Conservation (phyloP, 2,888 invertebrate species). For the Syritta pipiens region DNA sequence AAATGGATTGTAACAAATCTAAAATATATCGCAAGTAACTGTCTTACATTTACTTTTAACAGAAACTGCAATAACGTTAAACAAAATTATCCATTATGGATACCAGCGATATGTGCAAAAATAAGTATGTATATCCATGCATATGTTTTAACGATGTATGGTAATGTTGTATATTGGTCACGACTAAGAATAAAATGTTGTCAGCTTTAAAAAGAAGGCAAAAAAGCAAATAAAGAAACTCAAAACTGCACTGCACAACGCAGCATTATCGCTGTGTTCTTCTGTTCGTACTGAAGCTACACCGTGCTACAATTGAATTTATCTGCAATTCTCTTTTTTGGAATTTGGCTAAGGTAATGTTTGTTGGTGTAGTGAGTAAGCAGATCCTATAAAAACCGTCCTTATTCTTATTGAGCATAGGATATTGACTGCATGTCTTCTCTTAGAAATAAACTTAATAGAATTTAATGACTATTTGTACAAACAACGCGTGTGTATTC, state of each 20-base stretch:
- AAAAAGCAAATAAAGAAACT: slow-evolving; percentile 37
- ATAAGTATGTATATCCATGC: slow-evolving; percentile 4
- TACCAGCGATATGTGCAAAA: no score
- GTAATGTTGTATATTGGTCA: slow-evolving; percentile 57
- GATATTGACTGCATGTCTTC: slow-evolving; percentile 18
- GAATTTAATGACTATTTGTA: no score
- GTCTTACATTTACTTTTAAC: no score
- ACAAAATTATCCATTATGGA: no score
- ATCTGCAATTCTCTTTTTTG: slow-evolving; percentile 14
- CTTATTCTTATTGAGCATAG: slow-evolving; percentile 27
- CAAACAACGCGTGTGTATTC: no score
- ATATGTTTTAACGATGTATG: slow-evolving; percentile 51
- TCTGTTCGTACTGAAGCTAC: neutral
- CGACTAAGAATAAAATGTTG: slow-evolving; percentile 61
- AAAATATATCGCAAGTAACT: no score
- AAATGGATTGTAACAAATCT: no score
- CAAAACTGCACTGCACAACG: slow-evolving; percentile 7
- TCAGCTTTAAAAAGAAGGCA: slow-evolving; percentile 34
- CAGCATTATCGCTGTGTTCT: slow-evolving; percentile 15
- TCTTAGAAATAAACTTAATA: no score
- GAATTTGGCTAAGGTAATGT: slow-evolving; percentile 42
- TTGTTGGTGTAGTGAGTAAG: slow-evolving; percentile 32
- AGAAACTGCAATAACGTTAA: no score
- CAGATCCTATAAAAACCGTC: slow-evolving; percentile 24
- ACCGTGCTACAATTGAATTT: slow-evolving; percentile 1